A percentile compares a stretch with the other conserved stretches of the same genome.
Evolutionary conservation across 2,797 vertebrate species (phyloP).

Genomic region (Chiroxiphia lanceolata): DNA sequence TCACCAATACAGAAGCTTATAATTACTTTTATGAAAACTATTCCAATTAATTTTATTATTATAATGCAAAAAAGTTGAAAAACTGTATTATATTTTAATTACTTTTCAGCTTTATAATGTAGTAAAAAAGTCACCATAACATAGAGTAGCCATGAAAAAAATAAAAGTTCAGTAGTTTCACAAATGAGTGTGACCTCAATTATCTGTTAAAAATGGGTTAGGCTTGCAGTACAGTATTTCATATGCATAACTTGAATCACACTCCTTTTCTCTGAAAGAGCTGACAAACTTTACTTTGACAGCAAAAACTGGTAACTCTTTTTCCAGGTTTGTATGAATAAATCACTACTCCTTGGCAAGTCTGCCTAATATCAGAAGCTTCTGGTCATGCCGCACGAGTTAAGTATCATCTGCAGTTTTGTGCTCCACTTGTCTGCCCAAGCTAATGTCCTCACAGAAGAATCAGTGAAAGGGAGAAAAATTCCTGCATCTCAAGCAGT

Average conservation of each 20-base stretch:
- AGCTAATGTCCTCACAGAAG: neutral
- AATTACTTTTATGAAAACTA: neutral
- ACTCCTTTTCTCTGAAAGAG: neutral
- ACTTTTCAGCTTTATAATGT: neutral
- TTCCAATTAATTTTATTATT: neutral
- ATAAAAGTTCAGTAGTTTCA: neutral
- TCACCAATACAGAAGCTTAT: neutral
- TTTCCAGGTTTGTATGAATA: neutral
- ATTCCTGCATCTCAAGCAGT: neutral
- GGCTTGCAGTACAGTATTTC: neutral
- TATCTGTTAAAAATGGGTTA: neutral
- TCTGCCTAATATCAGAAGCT: neutral
- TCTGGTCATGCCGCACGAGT: neutral
- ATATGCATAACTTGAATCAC: neutral
- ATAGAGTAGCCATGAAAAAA: neutral
- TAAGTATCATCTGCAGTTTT: neutral
- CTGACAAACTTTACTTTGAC: neutral
- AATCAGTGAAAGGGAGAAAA: neutral
- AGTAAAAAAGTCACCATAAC: neutral
- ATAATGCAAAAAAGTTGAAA: neutral
- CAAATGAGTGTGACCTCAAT: neutral
- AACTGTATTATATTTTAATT: neutral
- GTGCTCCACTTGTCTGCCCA: neutral
- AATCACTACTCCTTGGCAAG: neutral
- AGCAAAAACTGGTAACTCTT: neutral